Conservation (phyloP, 1,140 invertebrate species). For the Hylyphantes graminicola region DNA sequence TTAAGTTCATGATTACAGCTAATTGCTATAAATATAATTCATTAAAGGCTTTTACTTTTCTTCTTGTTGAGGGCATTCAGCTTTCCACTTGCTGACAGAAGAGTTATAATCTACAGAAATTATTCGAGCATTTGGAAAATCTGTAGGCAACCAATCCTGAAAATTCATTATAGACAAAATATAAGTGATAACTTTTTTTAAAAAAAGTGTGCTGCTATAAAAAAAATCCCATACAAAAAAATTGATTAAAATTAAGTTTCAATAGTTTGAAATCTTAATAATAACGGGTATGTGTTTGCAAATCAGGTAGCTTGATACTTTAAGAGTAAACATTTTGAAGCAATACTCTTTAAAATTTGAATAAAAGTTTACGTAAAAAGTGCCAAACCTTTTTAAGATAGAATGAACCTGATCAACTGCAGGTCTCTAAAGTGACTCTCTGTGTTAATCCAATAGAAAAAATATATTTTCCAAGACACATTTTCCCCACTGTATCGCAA, state of each 20-base stretch:
- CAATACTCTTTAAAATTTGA: too few relatives aligned
- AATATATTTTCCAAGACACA: too few relatives aligned
- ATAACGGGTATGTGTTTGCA: neutral
- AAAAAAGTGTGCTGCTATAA: neutral
- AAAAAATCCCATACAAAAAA: neutral
- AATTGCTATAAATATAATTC: too few relatives aligned
- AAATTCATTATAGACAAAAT: conserved; percentile 15
- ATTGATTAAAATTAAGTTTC: neutral
- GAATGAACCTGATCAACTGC: too few relatives aligned
- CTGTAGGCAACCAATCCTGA: conserved; percentile 80
- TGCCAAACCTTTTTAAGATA: too few relatives aligned
- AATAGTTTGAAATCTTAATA: neutral
- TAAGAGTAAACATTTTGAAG: too few relatives aligned
- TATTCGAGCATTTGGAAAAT: conserved; percentile 74
- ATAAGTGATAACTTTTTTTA: neutral
- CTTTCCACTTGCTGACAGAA: conserved; percentile 75
- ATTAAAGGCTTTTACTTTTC: conserved; percentile 65
- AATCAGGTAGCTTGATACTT: too few relatives aligned
- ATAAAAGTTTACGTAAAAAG: too few relatives aligned
- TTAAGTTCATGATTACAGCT: too few relatives aligned
- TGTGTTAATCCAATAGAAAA: too few relatives aligned
- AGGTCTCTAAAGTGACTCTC: too few relatives aligned
- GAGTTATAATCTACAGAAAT: conserved; percentile 78
- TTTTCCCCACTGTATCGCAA: too few relatives aligned
- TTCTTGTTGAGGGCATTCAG: conserved; percentile 72